Percentiles rank a stretch among this genome's conserved stretches.
Conservation (phyloP, 1,140 invertebrate genomes). For the Pogonus chalceus region DNA sequence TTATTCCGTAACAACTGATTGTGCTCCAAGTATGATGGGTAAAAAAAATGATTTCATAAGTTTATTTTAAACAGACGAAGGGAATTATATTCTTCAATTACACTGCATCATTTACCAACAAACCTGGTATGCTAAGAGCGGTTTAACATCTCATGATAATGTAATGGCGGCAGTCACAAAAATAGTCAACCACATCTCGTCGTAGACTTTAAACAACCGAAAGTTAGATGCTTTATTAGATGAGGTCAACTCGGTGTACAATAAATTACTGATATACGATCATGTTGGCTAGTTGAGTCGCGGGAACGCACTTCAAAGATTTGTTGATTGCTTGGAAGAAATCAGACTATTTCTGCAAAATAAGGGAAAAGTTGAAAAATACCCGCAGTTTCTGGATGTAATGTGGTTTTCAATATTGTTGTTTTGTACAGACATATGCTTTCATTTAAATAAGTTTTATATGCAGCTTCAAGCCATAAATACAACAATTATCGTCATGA, state of each 20-base stretch:
- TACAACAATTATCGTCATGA: slow-evolving; percentile 20
- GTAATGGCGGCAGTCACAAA: slow-evolving; percentile 19
- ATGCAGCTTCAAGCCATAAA: slow-evolving; percentile 22
- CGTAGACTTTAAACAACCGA: slow-evolving; percentile 24
- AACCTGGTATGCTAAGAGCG: slow-evolving; percentile 15
- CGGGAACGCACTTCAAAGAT: slow-evolving; percentile 28
- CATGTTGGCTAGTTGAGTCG: slow-evolving; percentile 29
- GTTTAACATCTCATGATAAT: too few relatives aligned
- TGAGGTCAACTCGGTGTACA: slow-evolving; percentile 27
- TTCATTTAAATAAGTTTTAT: slow-evolving; percentile 23
- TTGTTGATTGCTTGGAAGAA: slow-evolving; percentile 30
- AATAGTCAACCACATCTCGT: slow-evolving; percentile 23
- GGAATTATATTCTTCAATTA: slow-evolving; percentile 23
- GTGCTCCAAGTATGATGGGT: slow-evolving; percentile 17
- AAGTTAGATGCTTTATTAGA: slow-evolving; percentile 25
- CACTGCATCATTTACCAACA: slow-evolving; percentile 22
- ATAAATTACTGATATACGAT: slow-evolving; percentile 28
- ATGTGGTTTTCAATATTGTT: slow-evolving; percentile 26
- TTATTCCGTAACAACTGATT: slow-evolving; percentile 22
- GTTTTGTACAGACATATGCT: slow-evolving; percentile 20
- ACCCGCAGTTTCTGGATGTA: slow-evolving; percentile 23
- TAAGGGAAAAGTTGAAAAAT: too few relatives aligned
- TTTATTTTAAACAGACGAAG: slow-evolving; percentile 13
- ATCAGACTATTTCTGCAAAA: slow-evolving; percentile 27
- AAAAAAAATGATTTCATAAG: slow-evolving; percentile 14